Conservation (phyloP, 2,113 vertebrate species). For the Campylomormyrus tamandua region DNA sequence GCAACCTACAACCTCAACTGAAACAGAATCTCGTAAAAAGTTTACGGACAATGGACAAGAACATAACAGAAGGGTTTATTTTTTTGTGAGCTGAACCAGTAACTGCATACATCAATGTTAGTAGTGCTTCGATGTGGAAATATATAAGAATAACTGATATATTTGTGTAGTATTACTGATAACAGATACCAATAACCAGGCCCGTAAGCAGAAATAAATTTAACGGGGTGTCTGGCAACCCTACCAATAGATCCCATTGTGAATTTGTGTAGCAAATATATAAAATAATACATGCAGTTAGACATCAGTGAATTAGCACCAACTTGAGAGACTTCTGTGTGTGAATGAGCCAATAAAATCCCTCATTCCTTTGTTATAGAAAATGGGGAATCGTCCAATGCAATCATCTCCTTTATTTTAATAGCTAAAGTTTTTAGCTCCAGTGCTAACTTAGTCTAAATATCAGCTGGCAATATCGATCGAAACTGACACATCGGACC, state of each 20-base stretch:
- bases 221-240: not conserved
- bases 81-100: not conserved
- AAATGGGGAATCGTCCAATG: not conserved
- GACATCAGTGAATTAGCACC: not conserved
- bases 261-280: not conserved
- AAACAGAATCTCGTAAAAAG: not conserved
- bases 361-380: not conserved
- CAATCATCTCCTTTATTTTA: not conserved
- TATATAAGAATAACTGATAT: not conserved
- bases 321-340: not conserved
- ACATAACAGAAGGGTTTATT: not conserved
- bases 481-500: not conserved
- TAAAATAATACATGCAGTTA: not conserved
- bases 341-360: not conserved
- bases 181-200: not conserved
- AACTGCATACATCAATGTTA: not conserved
- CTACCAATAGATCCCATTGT: not conserved
- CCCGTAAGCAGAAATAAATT: not conserved
- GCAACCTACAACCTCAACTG: not conserved
- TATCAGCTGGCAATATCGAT: not conserved
- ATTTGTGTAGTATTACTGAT: not conserved
- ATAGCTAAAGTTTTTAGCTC: not conserved
- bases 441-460: not conserved
- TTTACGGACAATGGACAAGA: not conserved
- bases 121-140: not conserved